A percentile compares a stretch with the other conserved stretches of the same genome.
These are phyloP conservation scores for Agrochola lychnidis DNA, from an alignment of 2,888 invertebrate genomes.

Conservation along the genomic window DNA sequence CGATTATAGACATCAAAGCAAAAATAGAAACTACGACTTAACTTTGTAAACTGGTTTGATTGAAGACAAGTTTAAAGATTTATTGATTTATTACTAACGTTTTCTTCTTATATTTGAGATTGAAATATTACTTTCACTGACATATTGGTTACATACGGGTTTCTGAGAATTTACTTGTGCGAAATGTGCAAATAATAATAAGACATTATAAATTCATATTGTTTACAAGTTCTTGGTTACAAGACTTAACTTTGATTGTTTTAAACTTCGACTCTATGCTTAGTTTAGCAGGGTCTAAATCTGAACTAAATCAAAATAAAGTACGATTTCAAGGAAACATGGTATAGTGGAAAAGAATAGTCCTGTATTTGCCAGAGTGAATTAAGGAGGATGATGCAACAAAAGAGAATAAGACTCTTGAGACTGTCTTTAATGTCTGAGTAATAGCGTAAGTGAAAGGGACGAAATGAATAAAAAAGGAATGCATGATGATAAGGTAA, in stretches of 20 bases:
- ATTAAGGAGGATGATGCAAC: not conserved
- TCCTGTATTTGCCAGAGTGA: not conserved
- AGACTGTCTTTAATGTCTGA: too few relatives aligned
- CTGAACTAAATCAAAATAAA: not conserved
- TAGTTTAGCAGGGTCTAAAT: not conserved
- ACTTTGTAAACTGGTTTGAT: slow-evolving; percentile 53
- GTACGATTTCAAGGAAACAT: not conserved
- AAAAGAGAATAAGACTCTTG: not conserved
- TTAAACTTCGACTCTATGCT: not conserved
- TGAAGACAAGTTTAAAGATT: slow-evolving; percentile 54
- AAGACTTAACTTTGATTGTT: not conserved
- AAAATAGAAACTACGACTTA: slow-evolving; percentile 52
- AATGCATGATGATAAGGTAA: not conserved
- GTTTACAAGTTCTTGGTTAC: not conserved
- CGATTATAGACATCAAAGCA: slow-evolving; percentile 43
- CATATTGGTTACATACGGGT: slow-evolving; percentile 13
- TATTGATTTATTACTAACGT: slow-evolving; percentile 54
- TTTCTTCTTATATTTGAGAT: slow-evolving; percentile 48
- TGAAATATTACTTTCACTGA: slow-evolving; percentile 62
- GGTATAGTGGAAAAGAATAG: not conserved
- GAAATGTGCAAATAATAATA: slow-evolving; percentile 5
- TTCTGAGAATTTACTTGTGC: slow-evolving; percentile 5
- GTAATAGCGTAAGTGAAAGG: not conserved
- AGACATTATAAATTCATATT: not conserved
- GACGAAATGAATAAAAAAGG: not conserved